phyloP scores from a whole-genome alignment of 2,888 invertebrate species.

The Pristionchus arcanus region DNA sequence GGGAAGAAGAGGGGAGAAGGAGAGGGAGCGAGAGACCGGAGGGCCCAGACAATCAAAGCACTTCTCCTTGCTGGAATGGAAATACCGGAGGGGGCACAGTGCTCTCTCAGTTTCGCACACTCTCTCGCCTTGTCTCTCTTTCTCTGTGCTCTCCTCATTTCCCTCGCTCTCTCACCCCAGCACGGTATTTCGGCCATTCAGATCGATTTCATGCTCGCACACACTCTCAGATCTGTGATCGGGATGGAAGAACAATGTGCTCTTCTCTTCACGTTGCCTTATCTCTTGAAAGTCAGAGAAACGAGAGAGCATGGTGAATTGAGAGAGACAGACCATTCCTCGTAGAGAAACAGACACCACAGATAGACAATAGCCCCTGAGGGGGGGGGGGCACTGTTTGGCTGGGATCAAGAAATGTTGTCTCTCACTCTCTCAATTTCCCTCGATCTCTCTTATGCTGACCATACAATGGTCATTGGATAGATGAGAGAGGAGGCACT shows the following conservation, averaged over 20 bases:
- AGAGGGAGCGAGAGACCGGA: not conserved
- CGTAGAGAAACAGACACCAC: conserved; percentile 10
- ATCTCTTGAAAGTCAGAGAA: too few relatives aligned
- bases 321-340: too few relatives aligned
- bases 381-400: not conserved
- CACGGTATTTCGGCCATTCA: not conserved
- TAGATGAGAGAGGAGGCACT: not conserved
- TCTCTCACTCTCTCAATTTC: too few relatives aligned
- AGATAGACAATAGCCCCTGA: not conserved
- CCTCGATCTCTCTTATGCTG: not conserved
- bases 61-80: not conserved
- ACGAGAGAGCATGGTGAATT: too few relatives aligned
- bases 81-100: not conserved
- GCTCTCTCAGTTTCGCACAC: not conserved
- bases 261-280: too few relatives aligned
- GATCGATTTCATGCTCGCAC: not conserved
- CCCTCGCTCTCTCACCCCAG: not conserved
- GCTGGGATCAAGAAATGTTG: not conserved
- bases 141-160: not conserved
- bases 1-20: not conserved
- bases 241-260: not conserved
- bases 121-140: not conserved
- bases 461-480: not conserved
- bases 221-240: not conserved
- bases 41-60: not conserved